Evolutionary conservation across 1,140 invertebrate species (phyloP).

Genomic region (Halotydeus destructor): DNA sequence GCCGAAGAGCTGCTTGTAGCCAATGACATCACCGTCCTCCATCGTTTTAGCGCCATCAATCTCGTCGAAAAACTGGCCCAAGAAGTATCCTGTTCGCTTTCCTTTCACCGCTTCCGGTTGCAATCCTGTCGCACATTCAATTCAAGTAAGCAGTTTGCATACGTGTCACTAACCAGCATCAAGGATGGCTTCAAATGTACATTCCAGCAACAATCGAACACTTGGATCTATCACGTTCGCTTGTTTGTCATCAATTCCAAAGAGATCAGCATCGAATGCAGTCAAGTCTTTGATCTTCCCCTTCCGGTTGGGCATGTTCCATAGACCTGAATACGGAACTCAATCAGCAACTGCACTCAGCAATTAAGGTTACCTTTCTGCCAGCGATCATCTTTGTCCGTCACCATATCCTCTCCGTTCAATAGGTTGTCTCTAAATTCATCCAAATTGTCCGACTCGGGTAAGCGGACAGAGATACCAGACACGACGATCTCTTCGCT

Average conservation of each 20-base stretch:
- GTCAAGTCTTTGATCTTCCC: conserved; percentile 37
- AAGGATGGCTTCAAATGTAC: conserved; percentile 73
- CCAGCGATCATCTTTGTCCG: conserved; percentile 15
- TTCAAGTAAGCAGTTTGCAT: too few relatives aligned
- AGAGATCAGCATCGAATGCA: conserved; percentile 65
- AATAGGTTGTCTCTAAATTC: conserved; percentile 70
- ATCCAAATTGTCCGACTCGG: conserved; percentile 62
- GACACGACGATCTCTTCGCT: conserved; percentile 60
- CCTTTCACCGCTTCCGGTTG: conserved; percentile 23
- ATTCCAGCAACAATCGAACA: conserved; percentile 62
- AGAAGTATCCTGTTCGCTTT: conserved; percentile 66
- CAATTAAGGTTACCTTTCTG: conserved; percentile 20
- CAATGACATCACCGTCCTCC: conserved; percentile 36
- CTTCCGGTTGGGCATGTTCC: conserved; percentile 29
- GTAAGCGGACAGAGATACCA: conserved; percentile 69
- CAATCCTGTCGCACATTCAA: too few relatives aligned
- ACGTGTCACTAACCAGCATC: conserved; percentile 63
- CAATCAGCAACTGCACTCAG: conserved; percentile 28
- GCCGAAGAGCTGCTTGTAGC: conserved; percentile 87
- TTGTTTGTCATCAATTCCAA: conserved; percentile 73
- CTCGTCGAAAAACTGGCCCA: conserved; percentile 66
- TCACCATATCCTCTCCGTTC: conserved; percentile 51
- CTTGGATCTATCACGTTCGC: conserved; percentile 87
- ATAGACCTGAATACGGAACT: conserved; percentile 17
- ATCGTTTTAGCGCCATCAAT: conserved; percentile 51